phyloP scores from a whole-genome alignment of 30 jellyfish, hydroid and myxozoan genomes.

The Sanderia malayensis region DNA sequence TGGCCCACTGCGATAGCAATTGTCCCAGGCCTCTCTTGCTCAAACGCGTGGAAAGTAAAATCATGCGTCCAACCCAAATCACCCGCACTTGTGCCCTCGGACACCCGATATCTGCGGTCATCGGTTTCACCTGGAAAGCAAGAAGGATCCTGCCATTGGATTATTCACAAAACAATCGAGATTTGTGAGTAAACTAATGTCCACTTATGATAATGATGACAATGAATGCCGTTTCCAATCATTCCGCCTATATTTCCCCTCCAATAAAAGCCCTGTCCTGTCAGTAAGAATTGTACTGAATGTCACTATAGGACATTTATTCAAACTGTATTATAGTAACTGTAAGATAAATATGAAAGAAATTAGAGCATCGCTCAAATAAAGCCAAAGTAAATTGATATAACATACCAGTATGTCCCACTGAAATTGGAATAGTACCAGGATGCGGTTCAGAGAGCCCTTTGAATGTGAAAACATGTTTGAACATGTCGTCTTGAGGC shows the following conservation, averaged over 20 bases:
- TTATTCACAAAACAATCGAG: too few species aligned
- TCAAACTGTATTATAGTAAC: too few species aligned
- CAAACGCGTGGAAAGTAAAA: slow-evolving; percentile 33
- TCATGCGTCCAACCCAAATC: slow-evolving; percentile 44
- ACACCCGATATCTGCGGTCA: slow-evolving; percentile 5
- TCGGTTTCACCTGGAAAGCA: not conserved
- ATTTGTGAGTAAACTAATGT: too few species aligned
- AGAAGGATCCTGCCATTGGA: too few species aligned
- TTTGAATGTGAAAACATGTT: not conserved
- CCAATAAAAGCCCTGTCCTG: too few species aligned
- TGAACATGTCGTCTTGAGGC: not conserved
- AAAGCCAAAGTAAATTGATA: not conserved
- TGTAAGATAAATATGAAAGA: too few species aligned
- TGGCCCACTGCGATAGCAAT: slow-evolving; percentile 58
- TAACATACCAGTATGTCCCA: slow-evolving; percentile 3
- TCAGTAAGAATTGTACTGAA: too few species aligned
- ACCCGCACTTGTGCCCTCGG: slow-evolving; percentile 12
- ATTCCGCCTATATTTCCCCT: too few species aligned
- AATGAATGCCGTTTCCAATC: too few species aligned
- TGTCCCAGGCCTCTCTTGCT: slow-evolving; percentile 34
- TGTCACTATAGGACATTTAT: too few species aligned
- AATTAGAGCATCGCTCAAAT: too few species aligned
- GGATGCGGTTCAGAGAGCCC: not conserved
- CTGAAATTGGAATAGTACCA: slow-evolving; percentile 8
- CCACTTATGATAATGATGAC: too few species aligned